These are phyloP conservation scores for Turritopsis dohrnii DNA, from an alignment of 30 jellyfish, hydroid and myxozoan genomes.

Conservation along the genomic window DNA sequence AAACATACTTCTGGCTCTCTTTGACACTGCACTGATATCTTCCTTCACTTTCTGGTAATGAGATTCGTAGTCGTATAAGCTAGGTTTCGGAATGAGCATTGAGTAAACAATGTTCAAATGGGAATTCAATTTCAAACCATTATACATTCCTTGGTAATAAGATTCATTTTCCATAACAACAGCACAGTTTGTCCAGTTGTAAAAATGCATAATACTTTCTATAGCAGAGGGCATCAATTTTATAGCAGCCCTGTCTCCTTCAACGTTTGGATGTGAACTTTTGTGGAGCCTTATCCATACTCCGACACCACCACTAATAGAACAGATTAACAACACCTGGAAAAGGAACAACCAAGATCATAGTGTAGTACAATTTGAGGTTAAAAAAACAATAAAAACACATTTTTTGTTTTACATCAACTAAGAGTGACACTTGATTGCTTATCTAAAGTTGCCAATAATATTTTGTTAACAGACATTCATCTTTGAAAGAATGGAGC, in stretches of 20 bases:
- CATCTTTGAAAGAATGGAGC: too few relatives aligned
- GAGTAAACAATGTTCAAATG: conserved; percentile 25
- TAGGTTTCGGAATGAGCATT: conserved; percentile 51
- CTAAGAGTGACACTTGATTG: too few relatives aligned
- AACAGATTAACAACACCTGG: not conserved
- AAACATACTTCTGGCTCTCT: conserved; percentile 71
- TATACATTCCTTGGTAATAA: conserved; percentile 36
- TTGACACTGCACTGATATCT: conserved; percentile 37
- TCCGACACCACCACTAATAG: not conserved
- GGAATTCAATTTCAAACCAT: conserved; percentile 43
- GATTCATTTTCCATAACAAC: conserved; percentile 50
- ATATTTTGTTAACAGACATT: too few relatives aligned
- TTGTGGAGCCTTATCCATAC: not conserved
- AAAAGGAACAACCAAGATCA: too few relatives aligned
- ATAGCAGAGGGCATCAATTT: conserved; percentile 37
- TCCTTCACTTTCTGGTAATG: conserved; percentile 40
- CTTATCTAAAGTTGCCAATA: too few relatives aligned
- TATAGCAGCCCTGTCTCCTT: not conserved
- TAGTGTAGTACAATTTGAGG: too few relatives aligned
- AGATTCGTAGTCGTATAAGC: conserved; percentile 34
- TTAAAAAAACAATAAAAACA: too few relatives aligned
- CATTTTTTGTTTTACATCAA: too few relatives aligned
- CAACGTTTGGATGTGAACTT: not conserved
- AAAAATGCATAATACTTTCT: conserved; percentile 39
- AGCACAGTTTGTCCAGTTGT: conserved; percentile 58